Conservation (phyloP, 2,113 vertebrate genomes). For the Condylura cristata region DNA sequence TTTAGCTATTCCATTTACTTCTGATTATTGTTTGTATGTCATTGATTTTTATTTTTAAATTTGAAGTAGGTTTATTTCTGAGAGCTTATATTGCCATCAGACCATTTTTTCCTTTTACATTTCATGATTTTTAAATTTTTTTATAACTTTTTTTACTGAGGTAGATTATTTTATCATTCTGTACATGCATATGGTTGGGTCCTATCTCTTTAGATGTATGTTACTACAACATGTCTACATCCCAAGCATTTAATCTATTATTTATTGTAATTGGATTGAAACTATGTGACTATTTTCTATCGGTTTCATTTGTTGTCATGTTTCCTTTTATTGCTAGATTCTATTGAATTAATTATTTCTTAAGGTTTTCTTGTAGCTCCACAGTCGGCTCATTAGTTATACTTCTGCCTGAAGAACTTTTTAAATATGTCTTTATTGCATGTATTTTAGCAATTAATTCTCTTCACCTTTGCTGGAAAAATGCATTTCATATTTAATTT, state of each 20-base stretch:
- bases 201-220: too few species aligned
- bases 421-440: not conserved
- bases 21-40: too few species aligned
- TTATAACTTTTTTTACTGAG: too few species aligned
- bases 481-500: conserved; percentile 15
- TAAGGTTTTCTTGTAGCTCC: not conserved
- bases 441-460: not conserved
- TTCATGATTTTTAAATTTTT: too few species aligned
- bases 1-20: too few species aligned
- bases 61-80: too few species aligned
- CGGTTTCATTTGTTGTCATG: not conserved
- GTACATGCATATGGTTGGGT: too few species aligned
- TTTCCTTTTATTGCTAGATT: not conserved
- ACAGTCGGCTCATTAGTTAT: not conserved
- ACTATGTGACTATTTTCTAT: not conserved
- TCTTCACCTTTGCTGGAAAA: not conserved
- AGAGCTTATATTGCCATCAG: too few species aligned
- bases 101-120: too few species aligned
- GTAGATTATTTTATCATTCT: too few species aligned
- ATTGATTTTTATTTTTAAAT: too few species aligned
- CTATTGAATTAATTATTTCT: not conserved
- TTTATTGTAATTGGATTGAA: not conserved
- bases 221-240: too few species aligned
- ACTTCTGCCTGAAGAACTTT: not conserved
- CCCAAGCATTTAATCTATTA: not conserved